Evolutionary conservation across 2,113 vertebrate genomes (phyloP).

Genomic region (Dromas ardeola): DNA sequence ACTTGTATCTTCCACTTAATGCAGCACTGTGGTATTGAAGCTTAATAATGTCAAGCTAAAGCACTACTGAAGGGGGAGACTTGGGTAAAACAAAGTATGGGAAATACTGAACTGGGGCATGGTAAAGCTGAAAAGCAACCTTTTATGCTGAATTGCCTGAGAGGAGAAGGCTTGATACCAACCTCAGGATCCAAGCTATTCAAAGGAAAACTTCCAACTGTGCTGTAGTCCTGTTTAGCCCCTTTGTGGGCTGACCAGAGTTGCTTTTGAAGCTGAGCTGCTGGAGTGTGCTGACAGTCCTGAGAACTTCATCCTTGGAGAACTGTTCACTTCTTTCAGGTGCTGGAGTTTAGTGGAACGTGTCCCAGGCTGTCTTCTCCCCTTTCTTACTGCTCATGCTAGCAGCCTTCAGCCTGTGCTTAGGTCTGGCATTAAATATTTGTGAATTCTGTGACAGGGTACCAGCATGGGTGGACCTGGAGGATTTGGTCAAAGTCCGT

Average conservation of each 20-base stretch:
- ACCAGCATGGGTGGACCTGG: slow-evolving; percentile 85
- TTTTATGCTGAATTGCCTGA: neutral
- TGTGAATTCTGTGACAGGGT: slow-evolving; percentile 79
- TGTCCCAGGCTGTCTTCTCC: neutral
- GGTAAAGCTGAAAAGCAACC: neutral
- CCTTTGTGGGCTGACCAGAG: neutral
- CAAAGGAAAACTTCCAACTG: neutral
- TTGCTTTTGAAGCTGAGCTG: neutral
- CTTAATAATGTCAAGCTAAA: neutral
- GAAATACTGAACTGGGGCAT: neutral
- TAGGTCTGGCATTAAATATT: slow-evolving; percentile 8
- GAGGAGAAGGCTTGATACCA: neutral
- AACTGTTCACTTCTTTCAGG: neutral
- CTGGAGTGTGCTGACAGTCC: neutral
- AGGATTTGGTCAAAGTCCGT: slow-evolving; percentile 90
- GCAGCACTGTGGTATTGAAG: neutral
- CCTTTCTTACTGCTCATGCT: neutral
- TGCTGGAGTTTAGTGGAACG: neutral
- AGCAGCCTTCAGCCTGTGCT: neutral
- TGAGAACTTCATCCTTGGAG: neutral
- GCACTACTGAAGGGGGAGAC: neutral
- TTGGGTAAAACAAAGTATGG: neutral
- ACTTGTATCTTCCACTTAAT: neutral
- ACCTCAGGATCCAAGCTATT: neutral
- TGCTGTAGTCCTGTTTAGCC: neutral